These are phyloP conservation scores for Philonicus albiceps DNA, from an alignment of 2,888 invertebrate species.

Conservation along the genomic window DNA sequence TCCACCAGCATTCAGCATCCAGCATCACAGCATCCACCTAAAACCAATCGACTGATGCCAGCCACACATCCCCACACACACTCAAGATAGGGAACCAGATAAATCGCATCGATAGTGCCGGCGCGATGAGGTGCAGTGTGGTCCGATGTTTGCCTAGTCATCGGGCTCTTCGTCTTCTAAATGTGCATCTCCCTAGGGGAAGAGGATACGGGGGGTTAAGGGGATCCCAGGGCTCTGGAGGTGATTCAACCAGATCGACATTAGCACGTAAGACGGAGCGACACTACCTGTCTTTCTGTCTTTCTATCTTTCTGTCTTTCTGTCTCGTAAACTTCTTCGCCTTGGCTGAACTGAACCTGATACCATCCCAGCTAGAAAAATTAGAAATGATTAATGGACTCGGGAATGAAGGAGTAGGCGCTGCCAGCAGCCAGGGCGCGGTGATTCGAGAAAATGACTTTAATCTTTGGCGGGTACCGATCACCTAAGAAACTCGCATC, in stretches of 20 bases:
- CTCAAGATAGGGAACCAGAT: not conserved
- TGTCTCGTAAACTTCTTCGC: not conserved
- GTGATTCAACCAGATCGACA: constrained; percentile 12
- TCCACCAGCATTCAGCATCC: not conserved
- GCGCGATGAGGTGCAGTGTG: constrained; percentile 5
- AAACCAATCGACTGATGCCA: constrained; percentile 9
- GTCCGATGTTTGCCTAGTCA: constrained; percentile 32
- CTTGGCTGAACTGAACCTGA: not conserved
- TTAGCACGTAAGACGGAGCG: constrained; percentile 2
- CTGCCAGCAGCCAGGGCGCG: not conserved
- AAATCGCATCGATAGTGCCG: constrained; percentile 12
- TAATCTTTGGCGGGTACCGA: not conserved
- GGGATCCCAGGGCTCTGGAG: not conserved
- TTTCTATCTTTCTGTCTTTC: not conserved
- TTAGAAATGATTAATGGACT: constrained; percentile 22
- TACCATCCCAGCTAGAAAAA: not conserved
- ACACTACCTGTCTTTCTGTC: constrained; percentile 30
- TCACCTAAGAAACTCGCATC: not conserved
- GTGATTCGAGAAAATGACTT: not conserved
- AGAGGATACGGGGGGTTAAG: no score
- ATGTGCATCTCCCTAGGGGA: not conserved
- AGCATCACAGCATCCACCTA: not conserved
- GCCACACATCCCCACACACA: not conserved
- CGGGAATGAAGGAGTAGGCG: not conserved
- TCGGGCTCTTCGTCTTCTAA: not conserved